A percentile compares a stretch with the other conserved stretches of the same genome.
phyloP scores from a whole-genome alignment of 2,888 invertebrate species.

The Euphydryas editha region DNA sequence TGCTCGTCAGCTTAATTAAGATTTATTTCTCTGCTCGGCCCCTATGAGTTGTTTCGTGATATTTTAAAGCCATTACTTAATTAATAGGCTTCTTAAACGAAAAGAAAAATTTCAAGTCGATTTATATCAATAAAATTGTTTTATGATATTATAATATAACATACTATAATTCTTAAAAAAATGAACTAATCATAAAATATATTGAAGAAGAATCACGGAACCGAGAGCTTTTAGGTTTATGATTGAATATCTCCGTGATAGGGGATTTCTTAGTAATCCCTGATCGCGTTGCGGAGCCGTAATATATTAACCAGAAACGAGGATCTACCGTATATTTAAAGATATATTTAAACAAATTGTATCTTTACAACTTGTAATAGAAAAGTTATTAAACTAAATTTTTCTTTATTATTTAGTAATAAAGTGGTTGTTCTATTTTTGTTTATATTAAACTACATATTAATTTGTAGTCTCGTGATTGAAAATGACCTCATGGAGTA shows the following conservation, averaged over 20 bases:
- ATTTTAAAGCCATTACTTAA: too few relatives aligned
- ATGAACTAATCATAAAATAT: neutral
- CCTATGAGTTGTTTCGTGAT: too few relatives aligned
- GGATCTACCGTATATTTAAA: conserved; percentile 25
- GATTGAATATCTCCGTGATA: conserved; percentile 32
- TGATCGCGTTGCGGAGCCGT: conserved; percentile 30
- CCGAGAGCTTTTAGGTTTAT: conserved; percentile 24
- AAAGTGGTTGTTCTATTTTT: neutral
- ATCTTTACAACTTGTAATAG: conserved; percentile 8
- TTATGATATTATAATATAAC: too few relatives aligned
- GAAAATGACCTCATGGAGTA: neutral
- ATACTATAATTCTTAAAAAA: too few relatives aligned
- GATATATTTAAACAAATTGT: conserved; percentile 32
- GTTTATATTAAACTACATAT: neutral
- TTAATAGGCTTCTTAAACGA: too few relatives aligned
- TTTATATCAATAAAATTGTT: too few relatives aligned
- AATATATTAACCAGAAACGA: conserved; percentile 32
- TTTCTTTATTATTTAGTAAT: neutral
- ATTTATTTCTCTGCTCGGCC: too few relatives aligned
- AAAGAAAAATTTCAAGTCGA: too few relatives aligned
- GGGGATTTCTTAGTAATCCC: conserved; percentile 28
- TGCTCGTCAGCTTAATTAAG: too few relatives aligned
- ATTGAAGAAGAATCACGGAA: conserved; percentile 17
- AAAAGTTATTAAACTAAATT: conserved; percentile 7
- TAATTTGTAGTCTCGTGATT: neutral